phyloP scores from a whole-genome alignment of 2,797 vertebrate genomes.

The Phoebastria nigripes region DNA sequence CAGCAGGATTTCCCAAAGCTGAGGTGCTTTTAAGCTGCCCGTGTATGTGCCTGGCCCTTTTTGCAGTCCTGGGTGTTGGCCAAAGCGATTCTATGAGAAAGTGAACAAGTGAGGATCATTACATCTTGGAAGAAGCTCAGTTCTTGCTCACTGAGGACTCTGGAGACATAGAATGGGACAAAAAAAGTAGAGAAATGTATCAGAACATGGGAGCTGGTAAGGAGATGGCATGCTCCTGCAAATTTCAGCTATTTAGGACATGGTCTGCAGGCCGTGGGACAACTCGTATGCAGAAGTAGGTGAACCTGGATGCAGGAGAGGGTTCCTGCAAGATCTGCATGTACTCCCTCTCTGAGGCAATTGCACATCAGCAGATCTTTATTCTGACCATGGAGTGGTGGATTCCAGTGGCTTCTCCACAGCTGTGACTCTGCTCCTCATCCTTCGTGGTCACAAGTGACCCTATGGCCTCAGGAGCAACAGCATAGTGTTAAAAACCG shows the following conservation, averaged over 20 bases:
- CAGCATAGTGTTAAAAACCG: background rate
- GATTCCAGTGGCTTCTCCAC: background rate
- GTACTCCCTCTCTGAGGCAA: background rate
- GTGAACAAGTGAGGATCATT: conserved; percentile 33
- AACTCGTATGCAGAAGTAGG: background rate
- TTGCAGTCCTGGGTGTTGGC: conserved; percentile 16
- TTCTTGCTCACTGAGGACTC: background rate
- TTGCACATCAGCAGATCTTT: background rate
- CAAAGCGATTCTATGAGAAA: conserved; percentile 2
- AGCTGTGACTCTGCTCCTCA: background rate
- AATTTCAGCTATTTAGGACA: background rate
- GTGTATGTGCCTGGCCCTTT: conserved; percentile 1
- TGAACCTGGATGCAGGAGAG: background rate
- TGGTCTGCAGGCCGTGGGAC: background rate
- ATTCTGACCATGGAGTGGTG: background rate
- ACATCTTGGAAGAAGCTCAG: background rate
- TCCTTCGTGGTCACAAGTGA: background rate
- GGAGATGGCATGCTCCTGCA: background rate
- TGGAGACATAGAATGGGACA: background rate
- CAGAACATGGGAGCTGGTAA: background rate
- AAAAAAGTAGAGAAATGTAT: background rate
- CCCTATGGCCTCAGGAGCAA: background rate
- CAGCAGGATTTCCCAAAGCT: conserved; percentile 57
- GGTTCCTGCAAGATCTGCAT: background rate
- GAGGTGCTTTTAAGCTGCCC: conserved; percentile 32